Evolutionary conservation across 2,888 invertebrate species (phyloP).

Genomic region (Blera fallax): DNA sequence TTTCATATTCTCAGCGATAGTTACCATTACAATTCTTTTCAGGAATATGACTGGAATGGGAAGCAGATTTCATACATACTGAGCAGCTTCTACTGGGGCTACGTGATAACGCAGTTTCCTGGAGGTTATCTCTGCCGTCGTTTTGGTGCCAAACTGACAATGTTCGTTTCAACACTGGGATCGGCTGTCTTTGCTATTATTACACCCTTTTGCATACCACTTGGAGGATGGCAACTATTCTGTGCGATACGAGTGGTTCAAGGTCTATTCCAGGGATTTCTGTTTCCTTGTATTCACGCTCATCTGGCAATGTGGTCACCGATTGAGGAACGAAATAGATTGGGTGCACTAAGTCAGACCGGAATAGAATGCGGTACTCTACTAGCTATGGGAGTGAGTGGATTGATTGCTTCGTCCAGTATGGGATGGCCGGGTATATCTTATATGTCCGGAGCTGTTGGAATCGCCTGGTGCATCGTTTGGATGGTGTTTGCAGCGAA

Average conservation of each 20-base stretch:
- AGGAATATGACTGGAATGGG: slow-evolving; percentile 82
- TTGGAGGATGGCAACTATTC: slow-evolving; percentile 85
- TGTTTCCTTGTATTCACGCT: slow-evolving; percentile 86
- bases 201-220: slow-evolving; percentile 86
- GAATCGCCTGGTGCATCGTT: slow-evolving; percentile 83
- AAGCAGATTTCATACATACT: slow-evolving; percentile 84
- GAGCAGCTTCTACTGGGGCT: slow-evolving; percentile 91
- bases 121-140: slow-evolving; percentile 87
- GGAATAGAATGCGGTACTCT: slow-evolving; percentile 87
- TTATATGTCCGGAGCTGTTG: slow-evolving; percentile 84
- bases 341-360: slow-evolving; percentile 84
- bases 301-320: slow-evolving; percentile 88
- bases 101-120: slow-evolving; percentile 85
- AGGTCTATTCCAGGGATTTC: slow-evolving; percentile 86
- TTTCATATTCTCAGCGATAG: slow-evolving; percentile 62
- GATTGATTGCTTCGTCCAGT: slow-evolving; percentile 84
- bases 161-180: slow-evolving; percentile 84
- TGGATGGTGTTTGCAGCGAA: slow-evolving; percentile 85
- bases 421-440: slow-evolving; percentile 87
- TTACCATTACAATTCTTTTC: slow-evolving; percentile 72
- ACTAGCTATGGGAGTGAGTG: slow-evolving; percentile 85
- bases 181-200: slow-evolving; percentile 86
- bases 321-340: slow-evolving; percentile 84
- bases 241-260: slow-evolving; percentile 85
- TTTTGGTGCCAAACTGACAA: slow-evolving; percentile 86